phyloP scores from a whole-genome alignment of 2,888 invertebrate species.

The Drosophila crucigera region DNA sequence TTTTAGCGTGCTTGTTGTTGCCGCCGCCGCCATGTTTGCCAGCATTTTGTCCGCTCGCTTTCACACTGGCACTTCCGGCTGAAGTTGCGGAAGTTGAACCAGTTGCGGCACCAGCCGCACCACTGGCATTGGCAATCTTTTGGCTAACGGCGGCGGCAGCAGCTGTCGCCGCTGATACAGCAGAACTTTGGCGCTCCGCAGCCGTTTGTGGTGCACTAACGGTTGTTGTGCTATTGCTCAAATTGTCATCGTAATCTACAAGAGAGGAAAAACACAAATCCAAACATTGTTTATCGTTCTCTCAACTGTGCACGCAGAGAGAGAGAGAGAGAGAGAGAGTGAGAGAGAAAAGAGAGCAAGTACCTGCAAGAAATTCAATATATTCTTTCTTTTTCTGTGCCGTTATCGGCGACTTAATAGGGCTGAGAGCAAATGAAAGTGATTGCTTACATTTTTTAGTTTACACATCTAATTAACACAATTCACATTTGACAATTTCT shows the following conservation, averaged over 20 bases:
- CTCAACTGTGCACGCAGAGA: neutral
- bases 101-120: conserved; percentile 27
- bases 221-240: conserved; percentile 55
- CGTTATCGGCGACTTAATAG: neutral
- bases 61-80: conserved; percentile 23
- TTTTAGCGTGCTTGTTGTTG: conserved; percentile 70
- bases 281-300: neutral
- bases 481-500: neutral
- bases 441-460: too few relatives aligned
- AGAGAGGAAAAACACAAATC: neutral
- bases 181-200: conserved; percentile 70
- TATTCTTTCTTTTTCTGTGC: neutral
- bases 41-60: conserved; percentile 27
- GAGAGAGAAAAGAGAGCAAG: neutral
- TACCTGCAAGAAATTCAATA: neutral
- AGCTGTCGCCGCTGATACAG: conserved; percentile 71
- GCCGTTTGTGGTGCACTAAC: conserved; percentile 39
- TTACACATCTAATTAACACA: neutral
- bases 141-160: conserved; percentile 76
- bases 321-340: neutral
- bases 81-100: conserved; percentile 45
- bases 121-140: conserved; percentile 63
- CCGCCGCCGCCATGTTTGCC: conserved; percentile 43
- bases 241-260: conserved; percentile 83
- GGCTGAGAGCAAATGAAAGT: neutral